Evolutionary conservation across 2,113 vertebrate genomes (phyloP).

Genomic region (Perca schrenkii): DNA sequence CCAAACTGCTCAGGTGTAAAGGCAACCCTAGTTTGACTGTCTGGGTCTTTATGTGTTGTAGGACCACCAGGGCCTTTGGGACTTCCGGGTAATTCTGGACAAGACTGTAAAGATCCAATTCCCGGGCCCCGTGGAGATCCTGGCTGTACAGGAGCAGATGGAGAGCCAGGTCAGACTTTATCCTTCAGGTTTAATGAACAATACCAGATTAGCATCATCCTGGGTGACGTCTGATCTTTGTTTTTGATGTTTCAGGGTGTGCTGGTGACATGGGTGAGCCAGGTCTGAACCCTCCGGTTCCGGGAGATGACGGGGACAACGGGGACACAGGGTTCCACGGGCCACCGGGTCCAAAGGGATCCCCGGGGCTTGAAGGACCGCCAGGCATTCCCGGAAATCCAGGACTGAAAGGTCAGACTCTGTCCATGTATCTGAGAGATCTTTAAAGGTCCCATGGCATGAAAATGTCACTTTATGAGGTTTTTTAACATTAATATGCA

Average conservation of each 20-base stretch:
- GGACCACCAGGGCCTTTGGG: constrained; percentile 44
- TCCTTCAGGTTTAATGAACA: not conserved
- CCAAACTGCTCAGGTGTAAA: too few species aligned
- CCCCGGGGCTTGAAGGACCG: constrained; percentile 52
- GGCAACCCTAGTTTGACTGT: not conserved
- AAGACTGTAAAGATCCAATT: constrained; percentile 43
- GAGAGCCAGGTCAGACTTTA: constrained; percentile 62
- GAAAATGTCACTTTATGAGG: too few species aligned
- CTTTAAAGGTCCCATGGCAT: too few species aligned
- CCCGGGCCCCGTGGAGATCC: constrained; percentile 53
- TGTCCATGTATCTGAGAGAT: not conserved
- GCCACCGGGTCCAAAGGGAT: constrained; percentile 45
- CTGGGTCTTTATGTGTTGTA: not conserved
- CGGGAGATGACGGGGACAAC: constrained; percentile 87
- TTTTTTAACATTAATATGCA: too few species aligned
- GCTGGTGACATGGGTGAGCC: constrained; percentile 59
- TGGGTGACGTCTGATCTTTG: not conserved
- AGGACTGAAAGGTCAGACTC: constrained; percentile 66
- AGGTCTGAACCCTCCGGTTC: constrained; percentile 61
- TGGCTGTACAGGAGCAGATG: constrained; percentile 63
- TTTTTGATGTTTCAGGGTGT: constrained; percentile 66
- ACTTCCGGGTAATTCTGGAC: constrained; percentile 55
- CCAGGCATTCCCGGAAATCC: constrained; percentile 53
- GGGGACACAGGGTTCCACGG: constrained; percentile 70
- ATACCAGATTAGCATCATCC: not conserved